Base-by-base conservation (phyloP, 2,888 invertebrate genomes). In the Lordiphosa fenestrarum region DNA sequence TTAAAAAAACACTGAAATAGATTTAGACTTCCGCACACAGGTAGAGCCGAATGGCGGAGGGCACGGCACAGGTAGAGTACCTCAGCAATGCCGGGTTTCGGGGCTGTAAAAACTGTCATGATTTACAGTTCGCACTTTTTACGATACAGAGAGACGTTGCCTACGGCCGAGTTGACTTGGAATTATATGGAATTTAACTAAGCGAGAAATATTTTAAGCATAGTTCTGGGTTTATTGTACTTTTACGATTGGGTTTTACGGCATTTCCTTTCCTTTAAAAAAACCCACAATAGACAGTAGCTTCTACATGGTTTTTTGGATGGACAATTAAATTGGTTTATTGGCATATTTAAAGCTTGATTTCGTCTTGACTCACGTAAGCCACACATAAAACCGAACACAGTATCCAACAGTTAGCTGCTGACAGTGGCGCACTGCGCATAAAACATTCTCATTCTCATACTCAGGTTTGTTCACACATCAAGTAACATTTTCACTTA, bases 101-200 rank as follows among this genome's bases (percentile, higher is more conserved):
- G 50, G 49, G 50, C 15, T 53, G 48, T 78, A 78, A 80, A 80
- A 82, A 74, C 75, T 73, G 80, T 84, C 80, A 74, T 84, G 80
- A 80, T 80, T 80, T 80, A 80, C 84, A 80, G 84, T 78, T 78
- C 61, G 80, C 83, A 78, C 68, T 82, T 78, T 80, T 84, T 74
- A 84, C 84, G 84, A 80, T 75, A 10, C 46, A n/a, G n/a, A n/a
- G n/a, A n/a, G n/a, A n/a, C 42, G 48, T 58, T 15, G 51, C 55
- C 30, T 38, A 44, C 65, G 72, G 64, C 54, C 60, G 61, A 63
- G 81, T 84, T 53, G 65, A 69, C 44, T 33, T 36, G 41, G 60
- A 71, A 68, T 84, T 84, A 80, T 78, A 56, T 67, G 78, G 80
- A 82, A 80, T 77, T 70, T 72, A 65, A 74, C 73, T 76, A 71